Evolutionary conservation across 2,888 invertebrate species (phyloP), one percentile per base, ranked within the genome.

Genomic region (Dryococelus australis): DNA sequence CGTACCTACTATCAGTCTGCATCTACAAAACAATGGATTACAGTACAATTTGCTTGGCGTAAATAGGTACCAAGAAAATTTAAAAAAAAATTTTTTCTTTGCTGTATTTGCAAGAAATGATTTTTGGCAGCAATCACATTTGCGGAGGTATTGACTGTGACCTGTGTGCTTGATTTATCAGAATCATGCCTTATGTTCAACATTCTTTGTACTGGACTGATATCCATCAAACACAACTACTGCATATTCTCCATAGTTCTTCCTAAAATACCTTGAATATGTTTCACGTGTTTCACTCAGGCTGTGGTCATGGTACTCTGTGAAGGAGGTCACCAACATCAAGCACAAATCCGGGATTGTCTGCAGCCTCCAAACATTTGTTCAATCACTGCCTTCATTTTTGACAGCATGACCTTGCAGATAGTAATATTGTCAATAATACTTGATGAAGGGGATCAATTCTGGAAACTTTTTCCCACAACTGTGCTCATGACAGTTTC

Each of bases 161-260:
- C 13, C 16, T 83, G 6, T 16, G 16, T 83, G 83, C 20, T 83
- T 83, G 28, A 83, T 83, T 83, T 83, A 83, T 83, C 83, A 83
- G 83, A 43, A 9, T 5, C 35, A 83, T 27, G 28, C 24, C 83
- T 83, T 83, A 28, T 83, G 83, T 83, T 35, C 83, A 5, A 43
- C 28, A 83, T 27, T 27, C 13, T 83, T 83, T 5, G 43, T 83
- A 24, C 83, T 83, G 12, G 83, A 83, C 24, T 83, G 83, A 83
- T 83, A 83, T 83, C 83, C 83, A 83, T 83, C 83, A 83, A 83
- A 83, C 24, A 83, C 83, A 83, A 43, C 83, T 43, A 83, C 43
- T 83, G 24, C 28, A 83, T 27, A 13, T 83, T 27, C 16, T 12
- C 27, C 35, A 83, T 28, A 83, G 26, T 27, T 27, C 16, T 35